Conservation (phyloP, 2,888 invertebrate species). For the Venustoraphidia nigricollis region DNA sequence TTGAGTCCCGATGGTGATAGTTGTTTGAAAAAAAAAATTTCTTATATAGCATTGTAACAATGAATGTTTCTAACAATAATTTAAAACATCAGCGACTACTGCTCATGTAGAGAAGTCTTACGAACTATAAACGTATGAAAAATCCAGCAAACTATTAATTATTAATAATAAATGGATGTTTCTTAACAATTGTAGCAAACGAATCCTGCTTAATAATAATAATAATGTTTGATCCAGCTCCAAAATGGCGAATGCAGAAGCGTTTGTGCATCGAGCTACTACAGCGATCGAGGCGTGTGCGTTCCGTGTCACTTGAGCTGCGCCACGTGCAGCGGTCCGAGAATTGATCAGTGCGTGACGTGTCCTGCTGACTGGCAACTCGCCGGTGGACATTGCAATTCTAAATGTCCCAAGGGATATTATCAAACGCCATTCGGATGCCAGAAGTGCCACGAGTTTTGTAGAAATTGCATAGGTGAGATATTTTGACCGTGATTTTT, state of each 20-base stretch:
- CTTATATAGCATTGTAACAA: no score
- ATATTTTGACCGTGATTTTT: no score
- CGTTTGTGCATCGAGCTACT: conserved; percentile 67
- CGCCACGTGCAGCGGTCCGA: conserved; percentile 70
- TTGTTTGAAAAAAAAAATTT: no score
- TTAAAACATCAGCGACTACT: no score
- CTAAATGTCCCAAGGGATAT: conserved; percentile 75
- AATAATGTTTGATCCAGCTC: conserved; percentile 24
- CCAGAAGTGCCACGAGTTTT: conserved; percentile 78
- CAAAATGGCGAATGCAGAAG: conserved; percentile 74
- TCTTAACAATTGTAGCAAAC: no score
- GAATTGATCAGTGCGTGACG: conserved; percentile 70
- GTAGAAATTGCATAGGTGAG: conserved; percentile 70
- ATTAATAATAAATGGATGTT: no score
- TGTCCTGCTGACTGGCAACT: conserved; percentile 70
- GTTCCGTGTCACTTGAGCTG: conserved; percentile 73
- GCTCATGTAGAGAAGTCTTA: no score
- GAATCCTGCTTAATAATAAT: no score
- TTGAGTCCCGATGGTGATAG: no score
- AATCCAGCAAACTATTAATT: no score
- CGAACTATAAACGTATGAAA: no score
- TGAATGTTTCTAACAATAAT: no score
- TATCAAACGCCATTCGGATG: conserved; percentile 71
- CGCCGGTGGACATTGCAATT: conserved; percentile 70
- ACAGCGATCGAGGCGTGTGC: conserved; percentile 71